Evolutionary conservation across 2,888 invertebrate species (phyloP).

Genomic region (Himalopsyche kuldschensis): DNA sequence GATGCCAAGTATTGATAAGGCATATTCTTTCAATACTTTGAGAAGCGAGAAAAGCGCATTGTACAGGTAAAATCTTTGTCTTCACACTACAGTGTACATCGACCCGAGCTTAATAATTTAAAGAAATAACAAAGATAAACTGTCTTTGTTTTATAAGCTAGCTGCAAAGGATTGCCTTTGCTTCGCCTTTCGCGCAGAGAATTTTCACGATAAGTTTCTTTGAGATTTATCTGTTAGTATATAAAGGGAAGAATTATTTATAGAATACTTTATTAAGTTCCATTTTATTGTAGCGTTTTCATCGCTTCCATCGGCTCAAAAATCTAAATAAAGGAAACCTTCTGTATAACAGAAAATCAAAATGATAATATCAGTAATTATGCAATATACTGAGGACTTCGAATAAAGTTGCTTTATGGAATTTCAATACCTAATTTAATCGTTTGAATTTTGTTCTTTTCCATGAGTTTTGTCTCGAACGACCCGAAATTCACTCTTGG

Average conservation of each 20-base stretch:
- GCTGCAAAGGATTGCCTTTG: constrained; percentile 6
- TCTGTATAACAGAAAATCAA: too few species aligned
- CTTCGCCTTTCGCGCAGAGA: not conserved
- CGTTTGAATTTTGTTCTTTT: too few species aligned
- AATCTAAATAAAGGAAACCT: too few species aligned
- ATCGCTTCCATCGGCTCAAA: too few species aligned
- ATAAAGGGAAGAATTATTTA: not conserved
- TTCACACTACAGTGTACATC: constrained; percentile 19
- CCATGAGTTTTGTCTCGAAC: too few species aligned
- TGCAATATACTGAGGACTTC: too few species aligned
- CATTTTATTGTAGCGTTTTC: not conserved
- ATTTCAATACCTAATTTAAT: too few species aligned
- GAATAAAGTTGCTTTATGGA: too few species aligned
- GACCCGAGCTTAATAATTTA: constrained; percentile 35
- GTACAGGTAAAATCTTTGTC: constrained; percentile 31
- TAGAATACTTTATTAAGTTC: not conserved
- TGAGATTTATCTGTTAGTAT: not conserved
- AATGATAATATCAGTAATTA: too few species aligned
- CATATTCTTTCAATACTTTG: constrained; percentile 8
- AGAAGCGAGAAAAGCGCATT: constrained; percentile 13
- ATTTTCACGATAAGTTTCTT: not conserved
- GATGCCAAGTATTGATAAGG: constrained; percentile 30
- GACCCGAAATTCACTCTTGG: too few species aligned
- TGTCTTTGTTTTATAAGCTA: constrained; percentile 31
- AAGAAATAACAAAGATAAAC: constrained; percentile 38